Conservation (phyloP, 2,797 vertebrate genomes). For the Clarias platycephalus region DNA sequence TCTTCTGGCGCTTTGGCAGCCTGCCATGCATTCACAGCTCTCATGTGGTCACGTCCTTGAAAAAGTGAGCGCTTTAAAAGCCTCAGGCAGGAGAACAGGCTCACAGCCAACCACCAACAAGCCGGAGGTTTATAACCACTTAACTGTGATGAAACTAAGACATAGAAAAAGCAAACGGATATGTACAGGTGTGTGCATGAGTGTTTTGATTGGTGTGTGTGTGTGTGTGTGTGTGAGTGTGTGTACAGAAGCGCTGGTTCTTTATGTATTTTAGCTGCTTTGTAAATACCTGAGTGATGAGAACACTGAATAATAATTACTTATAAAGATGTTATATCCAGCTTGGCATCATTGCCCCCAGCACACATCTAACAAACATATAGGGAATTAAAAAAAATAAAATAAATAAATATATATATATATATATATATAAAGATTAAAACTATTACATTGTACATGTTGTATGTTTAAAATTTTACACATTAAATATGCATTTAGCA, state of each 20-base stretch:
- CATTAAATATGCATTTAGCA: too few relatives aligned
- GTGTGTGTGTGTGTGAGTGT: conserved; percentile 28
- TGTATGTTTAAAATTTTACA: too few relatives aligned
- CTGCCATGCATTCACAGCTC: conserved; percentile 70
- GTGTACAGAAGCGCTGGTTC: neutral
- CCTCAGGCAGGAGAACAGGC: conserved; percentile 67
- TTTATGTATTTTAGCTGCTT: conserved; percentile 15
- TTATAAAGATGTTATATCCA: neutral
- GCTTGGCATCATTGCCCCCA: neutral
- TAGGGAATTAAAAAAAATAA: too few relatives aligned
- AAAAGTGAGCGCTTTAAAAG: conserved; percentile 66
- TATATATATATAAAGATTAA: too few relatives aligned
- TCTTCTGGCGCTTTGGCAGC: conserved; percentile 77
- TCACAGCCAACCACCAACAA: conserved; percentile 66
- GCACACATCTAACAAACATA: neutral
- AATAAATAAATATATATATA: too few relatives aligned
- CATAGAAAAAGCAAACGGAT: conserved; percentile 60
- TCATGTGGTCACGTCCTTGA: conserved; percentile 60
- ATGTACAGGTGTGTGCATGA: conserved; percentile 56
- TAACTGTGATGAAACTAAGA: conserved; percentile 76
- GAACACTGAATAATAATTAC: conserved; percentile 35
- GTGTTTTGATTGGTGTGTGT: conserved; percentile 43
- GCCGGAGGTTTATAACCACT: conserved; percentile 75
- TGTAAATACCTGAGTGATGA: conserved; percentile 2
- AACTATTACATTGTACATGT: too few relatives aligned